Percentiles rank a stretch among this genome's conserved stretches.
phyloP scores from a whole-genome alignment of 2,797 vertebrate genomes.

The Pachyuromys duprasi region DNA sequence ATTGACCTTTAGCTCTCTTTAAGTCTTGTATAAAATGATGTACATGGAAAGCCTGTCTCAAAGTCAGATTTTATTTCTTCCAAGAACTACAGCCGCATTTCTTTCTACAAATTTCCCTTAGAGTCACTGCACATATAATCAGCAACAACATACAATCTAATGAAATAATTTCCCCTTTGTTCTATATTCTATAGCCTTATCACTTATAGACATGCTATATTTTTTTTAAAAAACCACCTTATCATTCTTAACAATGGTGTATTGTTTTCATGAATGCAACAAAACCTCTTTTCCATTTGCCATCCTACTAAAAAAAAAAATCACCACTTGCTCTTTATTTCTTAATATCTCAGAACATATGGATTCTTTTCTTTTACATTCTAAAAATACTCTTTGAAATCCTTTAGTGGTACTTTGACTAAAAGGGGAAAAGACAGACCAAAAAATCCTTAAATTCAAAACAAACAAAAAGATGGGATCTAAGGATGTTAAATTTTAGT shows the following conservation, averaged over 20 bases:
- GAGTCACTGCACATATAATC: not conserved
- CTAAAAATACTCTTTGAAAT: slow-evolving; percentile 5
- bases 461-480: not conserved
- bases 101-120: not conserved
- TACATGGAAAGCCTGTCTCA: not conserved
- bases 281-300: not conserved
- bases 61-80: not conserved
- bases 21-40: not conserved
- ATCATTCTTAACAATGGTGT: not conserved
- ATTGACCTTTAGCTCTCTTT: not conserved
- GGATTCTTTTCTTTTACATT: not conserved
- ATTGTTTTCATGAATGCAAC: slow-evolving; percentile 33
- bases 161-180: not conserved
- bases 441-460: not conserved
- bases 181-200: not conserved
- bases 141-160: not conserved
- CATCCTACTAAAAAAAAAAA: slow-evolving; percentile 25
- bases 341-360: slow-evolving; percentile 26
- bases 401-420: not conserved
- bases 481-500: slow-evolving; percentile 10
- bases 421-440: not conserved
- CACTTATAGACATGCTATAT: not conserved
- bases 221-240: too few relatives aligned
- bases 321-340: slow-evolving; percentile 39
- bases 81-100: not conserved